phyloP scores from a whole-genome alignment of 2,888 invertebrate species.

The Platerodrilus igneus region DNA sequence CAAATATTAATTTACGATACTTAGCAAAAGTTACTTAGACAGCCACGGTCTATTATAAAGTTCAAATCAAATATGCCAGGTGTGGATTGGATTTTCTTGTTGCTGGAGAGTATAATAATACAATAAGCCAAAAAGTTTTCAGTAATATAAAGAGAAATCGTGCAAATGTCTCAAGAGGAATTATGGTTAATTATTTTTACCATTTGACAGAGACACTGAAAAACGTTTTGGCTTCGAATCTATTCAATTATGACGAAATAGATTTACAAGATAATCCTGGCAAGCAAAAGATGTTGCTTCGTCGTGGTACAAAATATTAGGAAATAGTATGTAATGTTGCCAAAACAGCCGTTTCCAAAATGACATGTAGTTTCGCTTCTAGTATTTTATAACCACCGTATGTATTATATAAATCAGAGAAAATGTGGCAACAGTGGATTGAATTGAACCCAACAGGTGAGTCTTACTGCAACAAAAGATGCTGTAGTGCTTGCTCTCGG shows the following conservation, averaged over 20 bases:
- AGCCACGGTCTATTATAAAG: constrained; percentile 8
- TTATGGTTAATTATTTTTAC: constrained; percentile 5
- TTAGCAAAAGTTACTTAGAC: constrained; percentile 15
- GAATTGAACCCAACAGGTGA: constrained; percentile 22
- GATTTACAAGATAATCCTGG: constrained; percentile 1
- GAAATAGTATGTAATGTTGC: constrained; percentile 22
- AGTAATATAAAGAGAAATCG: constrained; percentile 1
- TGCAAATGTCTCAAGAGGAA: constrained; percentile 7
- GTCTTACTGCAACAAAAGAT: constrained; percentile 26
- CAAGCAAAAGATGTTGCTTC: constrained; percentile 13
- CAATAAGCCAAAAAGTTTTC: not conserved
- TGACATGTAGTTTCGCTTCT: constrained; percentile 29
- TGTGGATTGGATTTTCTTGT: not conserved
- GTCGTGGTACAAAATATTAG: constrained; percentile 18
- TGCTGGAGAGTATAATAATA: not conserved
- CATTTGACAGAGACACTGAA: constrained; percentile 2
- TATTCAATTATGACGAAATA: constrained; percentile 8
- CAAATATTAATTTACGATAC: constrained; percentile 7
- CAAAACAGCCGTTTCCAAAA: constrained; percentile 28
- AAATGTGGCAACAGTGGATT: constrained; percentile 17
- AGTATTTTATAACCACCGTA: constrained; percentile 16
- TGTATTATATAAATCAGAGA: constrained; percentile 17
- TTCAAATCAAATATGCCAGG: constrained; percentile 6
- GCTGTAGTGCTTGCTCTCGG: constrained; percentile 27
- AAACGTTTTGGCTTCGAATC: not conserved